Evolutionary conservation across 2,113 vertebrate species (phyloP), one percentile per base, ranked within the genome.

Genomic region (Alligator sinensis): DNA sequence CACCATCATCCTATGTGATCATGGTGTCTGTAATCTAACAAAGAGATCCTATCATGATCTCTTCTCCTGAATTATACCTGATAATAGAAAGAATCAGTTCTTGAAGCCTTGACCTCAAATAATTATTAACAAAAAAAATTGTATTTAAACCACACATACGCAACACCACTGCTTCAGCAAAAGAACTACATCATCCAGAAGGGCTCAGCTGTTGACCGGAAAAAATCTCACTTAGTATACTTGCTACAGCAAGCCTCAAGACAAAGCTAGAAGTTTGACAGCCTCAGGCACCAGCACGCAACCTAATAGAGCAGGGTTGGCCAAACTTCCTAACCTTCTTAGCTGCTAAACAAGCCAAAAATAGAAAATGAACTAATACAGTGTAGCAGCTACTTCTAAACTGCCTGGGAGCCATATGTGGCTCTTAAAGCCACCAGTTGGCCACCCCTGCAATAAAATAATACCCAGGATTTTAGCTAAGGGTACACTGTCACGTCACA

Each of bases 171-270:
- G 22, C 38, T 77, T 64, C 55, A 70, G 18, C 77, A 90, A 88
- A 22, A 82, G 93, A 58, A 82, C 66, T 86, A 92, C 0, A 84
- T 54, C 84, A 91, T 90, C 72, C 24, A 86, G 66, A 92, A 80
- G 82, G 59, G 57, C 47, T 92, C 60, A 68, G 70, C 76, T 13
- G 72, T 91, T 77, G 7, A 80, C 24, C 63, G 28, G 58, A 34
- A 86, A 90, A 96, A 62, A 24, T 27, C 47, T 59, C 60, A 91
- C 91, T 95, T 86, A 91, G 79, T 94, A 34, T 80, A 88, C 80
- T 90, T 84, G 63, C 58, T 77, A 70, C 16, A 81, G 54, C 2
- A 75, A 15, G 55, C 78, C 84, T 91, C 57, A 54, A 84, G 72
- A 82, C 74, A 93, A 87, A 95, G 87, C 47, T 74, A 81, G 92